Evolutionary conservation across 1,140 invertebrate species (phyloP).

Genomic region (Lordiphosa clarofinis): DNA sequence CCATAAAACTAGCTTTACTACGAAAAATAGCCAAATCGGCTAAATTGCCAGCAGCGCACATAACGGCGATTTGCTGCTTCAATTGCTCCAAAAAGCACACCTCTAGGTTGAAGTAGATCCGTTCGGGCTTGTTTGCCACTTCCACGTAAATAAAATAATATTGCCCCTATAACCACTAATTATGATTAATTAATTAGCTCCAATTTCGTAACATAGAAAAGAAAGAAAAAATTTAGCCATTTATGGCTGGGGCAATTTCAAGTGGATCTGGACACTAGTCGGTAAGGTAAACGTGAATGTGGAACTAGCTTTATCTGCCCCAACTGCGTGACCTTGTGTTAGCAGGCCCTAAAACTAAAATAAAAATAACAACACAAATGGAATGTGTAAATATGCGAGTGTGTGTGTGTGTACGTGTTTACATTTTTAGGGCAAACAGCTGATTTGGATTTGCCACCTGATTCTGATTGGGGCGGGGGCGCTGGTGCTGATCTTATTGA

Average conservation of each 20-base stretch:
- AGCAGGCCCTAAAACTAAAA: constrained; percentile 18
- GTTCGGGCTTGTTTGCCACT: neutral
- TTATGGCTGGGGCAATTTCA: constrained; percentile 9
- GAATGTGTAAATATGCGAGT: constrained; percentile 27
- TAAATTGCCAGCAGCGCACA: too few relatives aligned
- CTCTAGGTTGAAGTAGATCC: constrained; percentile 7
- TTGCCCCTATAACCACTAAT: constrained; percentile 1
- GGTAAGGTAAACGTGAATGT: constrained; percentile 15
- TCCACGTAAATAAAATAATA: constrained; percentile 39
- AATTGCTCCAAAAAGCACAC: too few relatives aligned
- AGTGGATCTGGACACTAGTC: constrained; percentile 12
- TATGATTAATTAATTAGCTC: constrained; percentile 16
- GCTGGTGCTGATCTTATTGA: constrained; percentile 25
- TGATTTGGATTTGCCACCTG: constrained; percentile 36
- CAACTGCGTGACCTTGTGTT: constrained; percentile 26
- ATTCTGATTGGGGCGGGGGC: constrained; percentile 26
- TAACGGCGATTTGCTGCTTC: too few relatives aligned
- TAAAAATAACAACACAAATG: constrained; percentile 22
- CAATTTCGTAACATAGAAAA: constrained; percentile 1
- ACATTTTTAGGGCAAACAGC: constrained; percentile 38
- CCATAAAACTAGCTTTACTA: too few relatives aligned
- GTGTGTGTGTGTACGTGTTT: neutral
- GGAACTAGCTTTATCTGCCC: neutral
- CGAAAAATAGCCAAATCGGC: too few relatives aligned
- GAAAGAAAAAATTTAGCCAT: neutral